Evolutionary conservation across 1,140 invertebrate genomes (phyloP), one percentile per base, ranked within the genome.

Genomic region (Hyposmocoma kahamanoa): DNA sequence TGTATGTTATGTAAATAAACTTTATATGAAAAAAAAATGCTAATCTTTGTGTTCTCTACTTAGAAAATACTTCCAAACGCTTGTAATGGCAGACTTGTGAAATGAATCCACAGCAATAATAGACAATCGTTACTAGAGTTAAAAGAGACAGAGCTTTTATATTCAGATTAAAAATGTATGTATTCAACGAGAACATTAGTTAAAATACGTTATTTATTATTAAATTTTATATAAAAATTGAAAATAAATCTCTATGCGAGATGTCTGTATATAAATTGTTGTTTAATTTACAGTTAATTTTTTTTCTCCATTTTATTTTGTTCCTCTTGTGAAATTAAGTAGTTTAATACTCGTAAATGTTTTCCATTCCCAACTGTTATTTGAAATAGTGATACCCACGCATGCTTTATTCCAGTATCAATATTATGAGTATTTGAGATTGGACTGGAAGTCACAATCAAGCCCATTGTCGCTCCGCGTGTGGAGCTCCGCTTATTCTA

Each of bases 1-100:
- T 80, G 68, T 78, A 78, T 78, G 73, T 81, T 81, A 81, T 77
- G 73, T 81, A 79, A 81, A 79, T 77, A 79, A 77, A 77, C 69
- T 76, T 78, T 81, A 72, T 72, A 73, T 73, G 62, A 76, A 69
- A 65, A 72, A 67, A 62, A 42, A n/a, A n/a, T n/a, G n/a, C 47
- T 55, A 64, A 54, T 74, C 46, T 65, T 71, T 62, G 56, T 56
- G 36, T 62, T 54, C 50, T 57, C 59, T 61, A 54, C 26, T 17
- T 36, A 32, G 17, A 22, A 44, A 15, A 46, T 42, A n/a, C n/a
- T n/a, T n/a, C 43, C 28, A 53, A 15, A 22, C 18, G 41, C n/a
- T 41, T 47, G 50, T 47, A 42, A 42, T 47, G 39, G 32, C 44
- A 26, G 38, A 34, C 22, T 22, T 46, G 42, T 52, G 43, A 46